Evolutionary conservation across 2,888 invertebrate species (phyloP).

Genomic region (Protodeltote pygarga): DNA sequence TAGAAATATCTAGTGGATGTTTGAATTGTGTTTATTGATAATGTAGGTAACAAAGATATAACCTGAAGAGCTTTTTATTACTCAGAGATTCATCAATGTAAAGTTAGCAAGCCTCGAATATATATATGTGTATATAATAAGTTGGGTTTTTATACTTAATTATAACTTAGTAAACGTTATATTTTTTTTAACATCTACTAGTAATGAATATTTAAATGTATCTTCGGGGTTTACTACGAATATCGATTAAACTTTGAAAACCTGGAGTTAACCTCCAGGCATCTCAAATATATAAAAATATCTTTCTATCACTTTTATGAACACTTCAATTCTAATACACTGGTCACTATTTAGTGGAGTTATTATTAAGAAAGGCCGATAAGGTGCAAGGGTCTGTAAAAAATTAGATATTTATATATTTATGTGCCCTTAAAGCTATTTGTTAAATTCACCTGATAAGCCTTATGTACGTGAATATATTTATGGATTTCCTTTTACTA

Average conservation of each 20-base stretch:
- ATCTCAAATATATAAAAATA: conserved; percentile 83
- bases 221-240: conserved; percentile 53
- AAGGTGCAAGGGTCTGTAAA: conserved; percentile 50
- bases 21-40: no score
- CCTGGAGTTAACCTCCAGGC: conserved; percentile 64
- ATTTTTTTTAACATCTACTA: conserved; percentile 41
- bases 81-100: conserved; percentile 48
- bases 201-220: conserved; percentile 44
- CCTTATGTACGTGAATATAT: conserved; percentile 43
- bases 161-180: conserved; percentile 23
- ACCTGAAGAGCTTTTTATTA: conserved; percentile 18
- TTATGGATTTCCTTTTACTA: conserved; percentile 21
- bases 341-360: conserved; percentile 77
- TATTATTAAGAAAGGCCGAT: conserved; percentile 52
- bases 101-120: conserved; percentile 25
- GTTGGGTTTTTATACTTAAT: conserved; percentile 15
- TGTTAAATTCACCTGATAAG: conserved; percentile 45
- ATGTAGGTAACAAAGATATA: conserved; percentile 18
- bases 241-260: conserved; percentile 67
- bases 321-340: conserved; percentile 80
- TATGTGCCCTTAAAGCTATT: conserved; percentile 47
- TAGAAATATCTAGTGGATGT: conserved; percentile 3
- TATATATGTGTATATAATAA: no score
- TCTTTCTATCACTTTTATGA: conserved; percentile 83
- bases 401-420: conserved; percentile 43